phyloP scores from a whole-genome alignment of 2,113 vertebrate species.

The Hippocampus zosterae region DNA sequence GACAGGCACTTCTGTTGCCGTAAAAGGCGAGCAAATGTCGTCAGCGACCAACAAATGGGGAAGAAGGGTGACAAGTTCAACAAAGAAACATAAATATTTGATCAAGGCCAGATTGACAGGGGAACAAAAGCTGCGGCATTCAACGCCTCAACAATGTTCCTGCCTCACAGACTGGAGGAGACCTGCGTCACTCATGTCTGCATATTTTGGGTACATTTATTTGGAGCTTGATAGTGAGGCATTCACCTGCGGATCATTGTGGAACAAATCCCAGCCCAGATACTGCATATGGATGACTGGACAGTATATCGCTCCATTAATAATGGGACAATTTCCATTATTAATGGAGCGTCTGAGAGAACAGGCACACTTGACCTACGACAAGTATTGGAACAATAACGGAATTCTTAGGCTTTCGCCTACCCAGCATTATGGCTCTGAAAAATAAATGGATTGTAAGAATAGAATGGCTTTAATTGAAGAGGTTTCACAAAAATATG shows the following conservation, averaged over 20 bases:
- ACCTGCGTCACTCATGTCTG: constrained; percentile 4
- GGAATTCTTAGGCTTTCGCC: no score
- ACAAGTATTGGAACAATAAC: no score
- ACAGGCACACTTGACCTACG: no score
- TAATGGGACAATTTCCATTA: no score
- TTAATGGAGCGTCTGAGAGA: no score
- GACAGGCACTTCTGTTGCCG: constrained; percentile 8
- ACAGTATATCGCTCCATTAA: background rate
- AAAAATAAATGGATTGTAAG: no score
- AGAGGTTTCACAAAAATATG: no score
- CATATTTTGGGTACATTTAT: background rate
- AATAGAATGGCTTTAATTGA: no score
- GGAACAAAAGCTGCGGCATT: constrained; percentile 62
- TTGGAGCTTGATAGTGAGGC: background rate
- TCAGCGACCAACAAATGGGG: constrained; percentile 55
- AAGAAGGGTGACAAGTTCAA: constrained; percentile 67
- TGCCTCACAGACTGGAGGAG: constrained; percentile 46
- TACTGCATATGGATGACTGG: background rate
- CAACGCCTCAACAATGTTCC: constrained; percentile 29
- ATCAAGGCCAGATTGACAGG: constrained; percentile 69
- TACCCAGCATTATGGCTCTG: no score
- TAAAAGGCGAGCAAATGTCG: constrained; percentile 39
- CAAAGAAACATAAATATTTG: constrained; percentile 73
- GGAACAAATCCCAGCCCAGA: background rate
- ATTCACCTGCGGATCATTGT: background rate